phyloP scores from a whole-genome alignment of 2,888 invertebrate genomes.

The Sarcophaga variegata region DNA sequence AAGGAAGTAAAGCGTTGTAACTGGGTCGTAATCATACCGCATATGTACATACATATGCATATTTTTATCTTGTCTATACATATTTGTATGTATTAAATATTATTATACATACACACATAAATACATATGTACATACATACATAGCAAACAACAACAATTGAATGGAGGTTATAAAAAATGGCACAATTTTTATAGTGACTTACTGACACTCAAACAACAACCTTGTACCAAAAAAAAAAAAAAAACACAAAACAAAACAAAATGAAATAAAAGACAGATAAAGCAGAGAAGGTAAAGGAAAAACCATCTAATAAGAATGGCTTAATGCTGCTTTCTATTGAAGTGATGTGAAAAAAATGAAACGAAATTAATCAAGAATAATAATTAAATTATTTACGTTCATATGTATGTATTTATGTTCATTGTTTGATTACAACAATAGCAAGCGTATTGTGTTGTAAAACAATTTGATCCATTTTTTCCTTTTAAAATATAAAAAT shows the following conservation, averaged over 20 bases:
- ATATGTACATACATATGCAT: constrained; percentile 15
- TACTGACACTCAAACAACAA: neutral
- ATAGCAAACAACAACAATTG: neutral
- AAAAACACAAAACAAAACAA: neutral
- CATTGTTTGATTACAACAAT: constrained; percentile 20
- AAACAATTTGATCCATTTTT: neutral
- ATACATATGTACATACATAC: too few relatives aligned
- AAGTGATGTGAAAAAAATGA: constrained; percentile 8
- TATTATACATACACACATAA: too few relatives aligned
- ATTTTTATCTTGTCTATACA: too few relatives aligned
- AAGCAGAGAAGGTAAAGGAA: neutral
- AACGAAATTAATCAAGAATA: constrained; percentile 47
- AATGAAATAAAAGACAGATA: constrained; percentile 17
- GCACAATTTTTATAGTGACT: constrained; percentile 54
- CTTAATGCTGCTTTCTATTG: neutral
- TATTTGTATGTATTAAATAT: neutral
- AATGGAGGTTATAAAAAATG: constrained; percentile 53
- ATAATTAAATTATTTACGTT: constrained; percentile 42
- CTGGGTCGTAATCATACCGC: constrained; percentile 57
- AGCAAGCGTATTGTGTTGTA: neutral
- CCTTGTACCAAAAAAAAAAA: neutral
- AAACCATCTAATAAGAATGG: neutral
- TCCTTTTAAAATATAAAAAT: neutral
- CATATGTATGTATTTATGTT: neutral
- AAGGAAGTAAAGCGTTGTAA: constrained; percentile 64